These are phyloP conservation scores for Drosophila simulans DNA, from an alignment of 1,140 invertebrate genomes.

Conservation along the genomic window DNA sequence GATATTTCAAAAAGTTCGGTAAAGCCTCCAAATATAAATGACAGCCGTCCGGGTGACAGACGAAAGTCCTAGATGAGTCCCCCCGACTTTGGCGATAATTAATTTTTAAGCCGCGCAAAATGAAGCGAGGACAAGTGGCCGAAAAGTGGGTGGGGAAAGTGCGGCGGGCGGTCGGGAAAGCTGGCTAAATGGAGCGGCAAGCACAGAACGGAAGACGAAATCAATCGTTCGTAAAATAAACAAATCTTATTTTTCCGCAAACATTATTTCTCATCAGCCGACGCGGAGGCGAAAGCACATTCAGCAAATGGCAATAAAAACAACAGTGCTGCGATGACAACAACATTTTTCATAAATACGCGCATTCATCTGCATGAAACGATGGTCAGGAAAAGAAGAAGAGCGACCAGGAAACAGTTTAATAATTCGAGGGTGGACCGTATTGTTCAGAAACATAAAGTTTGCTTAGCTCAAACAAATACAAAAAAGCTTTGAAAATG, in stretches of 20 bases:
- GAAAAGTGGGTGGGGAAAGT: not conserved
- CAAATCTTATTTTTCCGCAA: constrained; percentile 83
- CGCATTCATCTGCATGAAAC: constrained; percentile 80
- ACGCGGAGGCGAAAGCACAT: constrained; percentile 29
- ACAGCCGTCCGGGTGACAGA: constrained; percentile 56
- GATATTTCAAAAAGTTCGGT: constrained; percentile 65
- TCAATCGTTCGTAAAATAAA: constrained; percentile 83
- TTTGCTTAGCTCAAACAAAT: not conserved
- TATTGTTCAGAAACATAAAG: not conserved
- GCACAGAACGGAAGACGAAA: constrained; percentile 38
- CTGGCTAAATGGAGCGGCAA: constrained; percentile 15
- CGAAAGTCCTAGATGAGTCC: constrained; percentile 27
- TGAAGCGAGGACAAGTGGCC: constrained; percentile 66
- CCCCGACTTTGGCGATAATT: constrained; percentile 69
- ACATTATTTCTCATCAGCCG: constrained; percentile 79
- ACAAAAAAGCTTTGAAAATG: not conserved
- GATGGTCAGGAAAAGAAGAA: constrained; percentile 33
- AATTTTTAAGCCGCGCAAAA: constrained; percentile 82
- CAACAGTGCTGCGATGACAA: constrained; percentile 62
- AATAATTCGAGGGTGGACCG: constrained; percentile 11
- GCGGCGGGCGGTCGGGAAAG: not conserved
- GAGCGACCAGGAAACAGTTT: constrained; percentile 7
- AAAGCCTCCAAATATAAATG: constrained; percentile 63
- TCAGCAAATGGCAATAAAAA: constrained; percentile 56
- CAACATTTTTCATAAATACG: constrained; percentile 80